Conservation (phyloP, 2,113 vertebrate genomes). For the Numida meleagris region DNA sequence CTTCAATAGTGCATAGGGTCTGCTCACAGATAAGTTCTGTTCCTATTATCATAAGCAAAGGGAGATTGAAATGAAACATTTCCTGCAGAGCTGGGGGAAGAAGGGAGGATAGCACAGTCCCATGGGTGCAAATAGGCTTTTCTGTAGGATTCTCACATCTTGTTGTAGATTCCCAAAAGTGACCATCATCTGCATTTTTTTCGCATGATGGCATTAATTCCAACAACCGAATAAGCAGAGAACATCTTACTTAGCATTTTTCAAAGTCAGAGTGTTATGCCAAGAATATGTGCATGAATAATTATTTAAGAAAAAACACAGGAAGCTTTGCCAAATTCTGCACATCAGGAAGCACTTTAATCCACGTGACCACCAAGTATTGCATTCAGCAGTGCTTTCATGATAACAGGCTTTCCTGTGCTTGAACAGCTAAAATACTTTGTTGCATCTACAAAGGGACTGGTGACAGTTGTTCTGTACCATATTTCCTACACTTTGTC, state of each 20-base stretch:
- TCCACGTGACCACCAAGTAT: slow-evolving; percentile 21
- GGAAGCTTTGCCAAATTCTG: slow-evolving; percentile 42
- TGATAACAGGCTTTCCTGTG: slow-evolving; percentile 48
- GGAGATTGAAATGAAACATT: background rate
- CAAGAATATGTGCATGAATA: slow-evolving; percentile 42
- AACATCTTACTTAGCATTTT: slow-evolving; percentile 42
- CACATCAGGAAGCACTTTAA: slow-evolving; percentile 47
- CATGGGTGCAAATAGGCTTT: background rate
- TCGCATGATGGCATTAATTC: slow-evolving; percentile 2
- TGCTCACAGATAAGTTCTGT: background rate
- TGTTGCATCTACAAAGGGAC: slow-evolving; percentile 35
- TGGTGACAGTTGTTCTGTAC: slow-evolving; percentile 36
- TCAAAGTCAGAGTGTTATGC: background rate
- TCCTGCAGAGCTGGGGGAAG: background rate
- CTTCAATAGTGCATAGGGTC: background rate
- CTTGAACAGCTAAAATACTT: slow-evolving; percentile 23
- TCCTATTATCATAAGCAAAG: background rate
- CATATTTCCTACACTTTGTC: slow-evolving; percentile 37
- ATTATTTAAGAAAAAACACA: slow-evolving; percentile 36
- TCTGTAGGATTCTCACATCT: background rate
- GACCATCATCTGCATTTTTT: background rate
- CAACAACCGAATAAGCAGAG: slow-evolving; percentile 28
- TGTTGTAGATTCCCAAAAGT: background rate
- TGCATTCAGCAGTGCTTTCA: slow-evolving; percentile 10
- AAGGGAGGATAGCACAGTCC: background rate